Evolutionary conservation across 2,888 invertebrate genomes (phyloP), one percentile per base, ranked within the genome.

Genomic region (Drosophila formosana): DNA sequence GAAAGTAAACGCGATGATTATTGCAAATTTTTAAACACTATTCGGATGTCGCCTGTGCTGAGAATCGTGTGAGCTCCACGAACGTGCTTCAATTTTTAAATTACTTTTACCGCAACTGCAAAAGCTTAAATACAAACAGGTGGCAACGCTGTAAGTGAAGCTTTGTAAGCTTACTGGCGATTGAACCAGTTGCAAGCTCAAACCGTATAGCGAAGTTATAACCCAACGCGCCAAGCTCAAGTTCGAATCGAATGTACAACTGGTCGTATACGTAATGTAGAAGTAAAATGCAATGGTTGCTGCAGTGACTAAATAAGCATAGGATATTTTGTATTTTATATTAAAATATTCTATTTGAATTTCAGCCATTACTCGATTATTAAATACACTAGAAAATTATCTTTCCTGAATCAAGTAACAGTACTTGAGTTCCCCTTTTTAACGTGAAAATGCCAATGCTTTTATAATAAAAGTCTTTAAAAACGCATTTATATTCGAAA

Each of bases 11-110:
- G 84, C 71, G 52, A 68, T 72, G 55, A 67, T 75, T 61, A 76
- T 65, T 70, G 73, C 69, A 66, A 73, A 73, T 77, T 60, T 72
- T 72, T 6, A 34, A 52, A 56, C 50, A 26, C 47, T 51, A 70
- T 63, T 71, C 47, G 46, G 39, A 58, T 74, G 41, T 65, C 61
- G 56, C 30, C 37, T 65, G 61, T 13, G 63, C 62, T 80, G 87
- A 87, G 83, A 84, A 82, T 81, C 66, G 79, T 71, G 52, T 68
- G 60, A 66, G 52, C 56, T 72, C 45, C 58, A 62, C 61, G 49
- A 73, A 87, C 87, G 83, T 83, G 83, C 68, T 80, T 55, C 13
- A 84, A 78, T 77, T 83, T 82, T 83, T 64, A 83, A 83, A 86
- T 66, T 66, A 73, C 67, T 57, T 72, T 70, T 67, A 61, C 56